Evolutionary conservation across 2,797 vertebrate genomes (phyloP).

Genomic region (Pantherophis alleghaniensis): DNA sequence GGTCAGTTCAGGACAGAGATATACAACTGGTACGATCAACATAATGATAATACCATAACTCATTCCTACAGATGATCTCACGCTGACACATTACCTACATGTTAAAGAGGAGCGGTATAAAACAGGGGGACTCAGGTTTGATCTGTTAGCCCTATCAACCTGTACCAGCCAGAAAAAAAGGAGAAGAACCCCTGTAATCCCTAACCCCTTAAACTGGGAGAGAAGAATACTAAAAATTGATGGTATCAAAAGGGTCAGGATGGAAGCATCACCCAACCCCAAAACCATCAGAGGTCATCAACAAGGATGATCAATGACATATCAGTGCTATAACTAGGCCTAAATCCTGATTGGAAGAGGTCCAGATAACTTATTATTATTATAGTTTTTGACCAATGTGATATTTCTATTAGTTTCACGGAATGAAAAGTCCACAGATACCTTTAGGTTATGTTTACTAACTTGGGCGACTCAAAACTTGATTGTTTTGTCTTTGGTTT

Average conservation of each 20-base stretch:
- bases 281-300: not conserved
- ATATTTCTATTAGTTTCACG: not conserved
- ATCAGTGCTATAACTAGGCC: not conserved
- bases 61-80: not conserved
- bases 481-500: not conserved
- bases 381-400: not conserved
- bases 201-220: not conserved
- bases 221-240: not conserved
- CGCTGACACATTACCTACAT: not conserved
- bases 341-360: not conserved
- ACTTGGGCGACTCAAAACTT: not conserved
- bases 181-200: not conserved
- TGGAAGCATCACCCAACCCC: not conserved
- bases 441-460: not conserved
- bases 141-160: not conserved
- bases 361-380: not conserved
- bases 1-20: not conserved
- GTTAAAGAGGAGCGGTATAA: not conserved
- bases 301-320: not conserved
- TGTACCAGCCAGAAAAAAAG: not conserved
- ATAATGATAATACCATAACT: not conserved
- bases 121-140: not conserved
- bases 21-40: not conserved
- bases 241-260: not conserved
- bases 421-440: not conserved